A percentile compares a stretch with the other conserved stretches of the same genome.
Conservation (phyloP, 2,888 invertebrate genomes). For the Tetragonisca angustula region DNA sequence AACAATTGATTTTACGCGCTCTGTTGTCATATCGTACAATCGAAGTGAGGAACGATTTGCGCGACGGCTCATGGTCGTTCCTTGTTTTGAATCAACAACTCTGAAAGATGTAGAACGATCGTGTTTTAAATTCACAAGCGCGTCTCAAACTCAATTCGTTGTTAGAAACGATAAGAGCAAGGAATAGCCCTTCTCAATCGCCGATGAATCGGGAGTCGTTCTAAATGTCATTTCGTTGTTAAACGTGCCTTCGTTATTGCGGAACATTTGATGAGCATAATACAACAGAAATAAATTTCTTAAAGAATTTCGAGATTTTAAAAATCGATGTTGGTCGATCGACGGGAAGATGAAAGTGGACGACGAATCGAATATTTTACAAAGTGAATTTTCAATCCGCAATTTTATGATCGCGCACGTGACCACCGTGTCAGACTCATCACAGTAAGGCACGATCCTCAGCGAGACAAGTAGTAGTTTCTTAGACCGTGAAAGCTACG, state of each 20-base stretch:
- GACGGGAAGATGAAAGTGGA: slow-evolving; percentile 30
- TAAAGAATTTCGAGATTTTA: background rate
- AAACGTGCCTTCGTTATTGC: background rate
- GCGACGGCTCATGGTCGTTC: background rate
- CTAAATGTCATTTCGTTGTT: background rate
- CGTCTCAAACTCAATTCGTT: background rate
- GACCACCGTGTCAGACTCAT: slow-evolving; percentile 1
- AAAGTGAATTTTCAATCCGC: background rate
- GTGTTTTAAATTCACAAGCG: background rate
- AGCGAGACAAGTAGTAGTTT: slow-evolving; percentile 8
- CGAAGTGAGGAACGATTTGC: background rate
- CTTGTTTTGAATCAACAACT: slow-evolving; percentile 13
- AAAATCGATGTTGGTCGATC: background rate
- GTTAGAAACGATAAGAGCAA: slow-evolving; percentile 35
- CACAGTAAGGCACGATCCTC: background rate
- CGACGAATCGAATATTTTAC: slow-evolving; percentile 9
- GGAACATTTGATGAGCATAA: background rate
- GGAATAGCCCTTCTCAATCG: slow-evolving; percentile 9
- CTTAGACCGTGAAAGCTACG: slow-evolving; percentile 28
- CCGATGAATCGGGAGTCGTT: slow-evolving; percentile 8
- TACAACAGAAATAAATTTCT: background rate
- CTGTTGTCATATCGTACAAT: background rate
- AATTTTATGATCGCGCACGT: slow-evolving; percentile 17
- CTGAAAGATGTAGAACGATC: background rate
- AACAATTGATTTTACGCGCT: background rate